Evolutionary conservation across 2,113 vertebrate genomes (phyloP).

Genomic region (Cochlearius cochlearius): DNA sequence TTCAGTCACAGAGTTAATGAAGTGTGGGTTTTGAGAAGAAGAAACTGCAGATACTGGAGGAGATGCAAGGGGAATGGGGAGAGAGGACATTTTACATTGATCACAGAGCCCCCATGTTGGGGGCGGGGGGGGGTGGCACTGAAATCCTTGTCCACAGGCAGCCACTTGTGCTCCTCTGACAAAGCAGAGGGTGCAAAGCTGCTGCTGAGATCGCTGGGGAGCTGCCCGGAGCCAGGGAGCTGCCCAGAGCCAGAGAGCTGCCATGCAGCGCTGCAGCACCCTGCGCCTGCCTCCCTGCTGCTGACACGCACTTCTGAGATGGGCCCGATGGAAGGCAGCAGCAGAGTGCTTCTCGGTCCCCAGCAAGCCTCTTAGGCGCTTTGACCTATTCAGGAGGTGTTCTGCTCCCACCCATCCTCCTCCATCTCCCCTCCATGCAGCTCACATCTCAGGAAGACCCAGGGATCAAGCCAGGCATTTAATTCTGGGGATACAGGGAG

Average conservation of each 20-base stretch:
- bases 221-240: not conserved
- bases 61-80: not conserved
- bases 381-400: not conserved
- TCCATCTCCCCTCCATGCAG: not conserved
- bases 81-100: not conserved
- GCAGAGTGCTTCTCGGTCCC: not conserved
- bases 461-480: not conserved
- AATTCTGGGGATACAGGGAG: not conserved
- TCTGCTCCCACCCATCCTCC: not conserved
- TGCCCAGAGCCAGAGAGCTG: not conserved
- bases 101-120: accelerated
- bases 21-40: not conserved
- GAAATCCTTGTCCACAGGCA: not conserved
- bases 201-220: not conserved
- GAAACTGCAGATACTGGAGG: not conserved
- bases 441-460: not conserved
- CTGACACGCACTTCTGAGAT: not conserved
- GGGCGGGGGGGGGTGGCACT: accelerated
- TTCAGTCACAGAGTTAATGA: not conserved
- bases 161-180: not conserved
- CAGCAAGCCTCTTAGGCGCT: not conserved
- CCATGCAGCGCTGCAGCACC: not conserved
- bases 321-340: not conserved
- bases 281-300: not conserved
- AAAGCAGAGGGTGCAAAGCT: not conserved